Evolutionary conservation across 2,113 vertebrate species (phyloP), one percentile per base, ranked within the genome.

Genomic region (Psilopogon haemacephalus): DNA sequence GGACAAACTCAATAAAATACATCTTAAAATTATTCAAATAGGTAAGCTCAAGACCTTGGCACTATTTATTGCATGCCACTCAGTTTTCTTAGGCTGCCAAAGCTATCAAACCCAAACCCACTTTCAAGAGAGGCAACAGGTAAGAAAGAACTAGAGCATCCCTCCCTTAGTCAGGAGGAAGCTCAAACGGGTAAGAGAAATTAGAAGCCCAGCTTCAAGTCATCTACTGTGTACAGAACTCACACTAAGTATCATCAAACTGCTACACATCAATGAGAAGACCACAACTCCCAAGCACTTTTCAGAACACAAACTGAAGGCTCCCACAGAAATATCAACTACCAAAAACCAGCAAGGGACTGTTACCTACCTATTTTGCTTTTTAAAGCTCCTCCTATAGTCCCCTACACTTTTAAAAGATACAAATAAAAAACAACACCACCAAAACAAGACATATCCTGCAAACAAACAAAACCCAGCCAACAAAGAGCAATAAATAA

Each of bases 201-300:
- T 42, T 37, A 37, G 32, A 63, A 70, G 28, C 24, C 35, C 37
- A 27, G 8, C n/a, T 71, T 46, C 26, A 67, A 38, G 52, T 46
- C 33, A 65, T 75, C 18, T 55, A 2, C 15, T 37, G 33, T 9
- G 1, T 27, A 27, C 12, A 64, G 9, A 68, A 52, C 35, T 80
- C 69, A 48, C 20, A 5, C 9, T 5, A 4, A 93, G 33, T 5
- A 44, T 2, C 5, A 27, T 23, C n/a, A 35, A 72, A 63, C 17
- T 26, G 55, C 18, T 11, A 4, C 7, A 12, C 2, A 13, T 14
- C 32, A 62, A 6, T 0, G 1, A 54, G 38, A 44, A 32, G 24
- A 40, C 23, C 32, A 38, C 15, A 38, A 30, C 32, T 79, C 58
- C 55, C 8, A 54, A 38, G 20, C 0, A 82, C 56, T 74, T 92